Evolutionary conservation across 2,888 invertebrate genomes (phyloP), one percentile per base, ranked within the genome.

Genomic region (Erebia palarica): DNA sequence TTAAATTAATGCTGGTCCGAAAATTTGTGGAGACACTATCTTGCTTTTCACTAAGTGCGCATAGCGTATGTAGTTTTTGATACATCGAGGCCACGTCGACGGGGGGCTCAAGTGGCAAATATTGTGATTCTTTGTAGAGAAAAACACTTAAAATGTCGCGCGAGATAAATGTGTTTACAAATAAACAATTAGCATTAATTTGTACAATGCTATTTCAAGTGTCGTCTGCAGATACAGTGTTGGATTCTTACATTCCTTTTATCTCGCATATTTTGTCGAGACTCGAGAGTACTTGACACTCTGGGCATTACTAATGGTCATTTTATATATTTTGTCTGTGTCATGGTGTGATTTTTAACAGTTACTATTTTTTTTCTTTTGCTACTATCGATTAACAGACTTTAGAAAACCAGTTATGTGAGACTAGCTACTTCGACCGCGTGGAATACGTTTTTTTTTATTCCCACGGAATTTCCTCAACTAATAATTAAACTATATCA

Each of bases 71-170:
- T 65, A 65, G 65, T 49, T 73, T 77, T 68, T 72, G 73, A 78
- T 72, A 71, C 70, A 76, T 73, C 71, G 77, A 75, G 73, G 76
- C 68, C 72, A 69, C 68, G 49, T 16, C 67, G 69, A 60, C 72
- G 67, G 67, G 73, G 66, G 70, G 73, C 71, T 76, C 75, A 76
- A 79, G 78, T 79, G 78, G 78, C 77, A 76, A 78, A 79, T 76
- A 78, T 77, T 74, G 76, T 76, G 75, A 77, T 75, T 76, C 74
- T 79, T 74, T 73, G 75, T 73, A 55, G 69, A 71, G 76, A 72
- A 76, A 77, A 78, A 75, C 78, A 79, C 78, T 79, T 78, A 73
- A 78, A 75, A 71, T 75, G 78, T 78, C 76, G 73, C 74, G 65
- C 67, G 73, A 74, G 76, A 79, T 77, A 73, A 77, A 79, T 77